These are phyloP conservation scores for Xenopus laevis DNA, from an alignment of 2,113 vertebrate genomes.

Conservation along the genomic window DNA sequence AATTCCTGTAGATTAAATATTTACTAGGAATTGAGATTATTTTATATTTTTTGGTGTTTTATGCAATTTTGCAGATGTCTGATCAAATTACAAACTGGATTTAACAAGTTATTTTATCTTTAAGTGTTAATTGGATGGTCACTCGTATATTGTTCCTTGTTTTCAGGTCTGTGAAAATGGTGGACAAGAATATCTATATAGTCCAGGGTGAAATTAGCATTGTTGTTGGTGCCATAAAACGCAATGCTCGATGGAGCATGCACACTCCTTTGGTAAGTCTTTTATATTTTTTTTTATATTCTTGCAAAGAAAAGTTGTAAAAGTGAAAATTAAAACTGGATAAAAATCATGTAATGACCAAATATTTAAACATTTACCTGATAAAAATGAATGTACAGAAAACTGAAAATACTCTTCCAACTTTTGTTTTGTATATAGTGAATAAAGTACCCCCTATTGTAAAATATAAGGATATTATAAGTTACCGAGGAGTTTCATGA, in stretches of 20 bases:
- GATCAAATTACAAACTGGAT: not conserved
- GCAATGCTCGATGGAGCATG: slow-evolving; percentile 95
- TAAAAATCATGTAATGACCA: too few species aligned
- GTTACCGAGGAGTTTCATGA: too few species aligned
- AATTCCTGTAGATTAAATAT: slow-evolving; percentile 9
- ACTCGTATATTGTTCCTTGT: slow-evolving; percentile 45
- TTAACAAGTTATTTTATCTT: too few species aligned
- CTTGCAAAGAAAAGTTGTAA: too few species aligned
- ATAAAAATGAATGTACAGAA: too few species aligned
- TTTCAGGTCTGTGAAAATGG: slow-evolving; percentile 75
- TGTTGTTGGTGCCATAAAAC: slow-evolving; percentile 93
- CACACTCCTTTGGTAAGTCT: slow-evolving; percentile 85
- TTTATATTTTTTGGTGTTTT: slow-evolving; percentile 18
- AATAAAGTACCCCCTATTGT: too few species aligned
- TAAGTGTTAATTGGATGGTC: too few species aligned
- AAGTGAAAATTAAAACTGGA: too few species aligned
- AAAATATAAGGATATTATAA: too few species aligned
- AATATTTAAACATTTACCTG: too few species aligned
- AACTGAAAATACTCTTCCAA: too few species aligned
- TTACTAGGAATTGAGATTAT: slow-evolving; percentile 15
- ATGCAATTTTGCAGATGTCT: slow-evolving; percentile 1
- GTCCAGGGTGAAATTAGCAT: slow-evolving; percentile 92
- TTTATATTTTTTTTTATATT: slow-evolving; percentile 28
- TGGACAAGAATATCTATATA: slow-evolving; percentile 95
- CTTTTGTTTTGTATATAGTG: too few species aligned